These are phyloP conservation scores for Gobius niger DNA, from an alignment of 2,113 vertebrate species.

Conservation along the genomic window DNA sequence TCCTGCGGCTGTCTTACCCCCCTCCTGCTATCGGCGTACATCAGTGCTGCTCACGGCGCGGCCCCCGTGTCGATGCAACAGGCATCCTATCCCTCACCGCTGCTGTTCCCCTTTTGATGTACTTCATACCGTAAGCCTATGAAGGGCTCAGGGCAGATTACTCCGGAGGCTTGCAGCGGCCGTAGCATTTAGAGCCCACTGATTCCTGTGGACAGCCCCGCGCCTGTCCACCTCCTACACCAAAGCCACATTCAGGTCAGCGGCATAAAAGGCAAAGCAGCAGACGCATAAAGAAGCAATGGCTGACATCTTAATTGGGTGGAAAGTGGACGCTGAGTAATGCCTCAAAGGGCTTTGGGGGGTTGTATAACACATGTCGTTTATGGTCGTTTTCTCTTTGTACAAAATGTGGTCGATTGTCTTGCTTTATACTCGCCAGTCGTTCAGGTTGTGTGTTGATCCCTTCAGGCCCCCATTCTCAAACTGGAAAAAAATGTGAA, in stretches of 20 bases:
- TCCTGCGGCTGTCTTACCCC: conserved; percentile 15
- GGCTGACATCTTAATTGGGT: conserved; percentile 55
- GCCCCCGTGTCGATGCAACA: conserved; percentile 29
- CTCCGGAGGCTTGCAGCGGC: conserved; percentile 42
- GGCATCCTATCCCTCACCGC: conserved; percentile 32
- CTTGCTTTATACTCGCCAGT: conserved; percentile 1
- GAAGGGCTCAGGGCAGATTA: conserved; percentile 55
- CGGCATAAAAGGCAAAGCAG: conserved; percentile 26
- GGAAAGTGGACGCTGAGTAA: conserved; percentile 18
- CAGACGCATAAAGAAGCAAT: conserved; percentile 44
- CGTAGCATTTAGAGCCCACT: conserved; percentile 64
- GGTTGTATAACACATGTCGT: conserved; percentile 25
- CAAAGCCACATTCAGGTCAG: conserved; percentile 45
- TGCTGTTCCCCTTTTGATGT: conserved; percentile 58
- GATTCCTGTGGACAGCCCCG: conserved; percentile 64
- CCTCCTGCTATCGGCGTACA: conserved; percentile 29
- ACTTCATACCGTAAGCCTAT: conserved; percentile 57
- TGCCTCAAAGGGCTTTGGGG: conserved; percentile 13
- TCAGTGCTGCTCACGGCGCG: conserved; percentile 38
- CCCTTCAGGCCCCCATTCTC: conserved; percentile 34
- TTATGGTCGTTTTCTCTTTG: conserved; percentile 4
- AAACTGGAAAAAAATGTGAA: too few species aligned
- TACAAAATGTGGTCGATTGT: conserved; percentile 23
- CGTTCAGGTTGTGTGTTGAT: conserved; percentile 45
- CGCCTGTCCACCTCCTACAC: conserved; percentile 68